Evolutionary conservation across 1,140 invertebrate species (phyloP).

Genomic region (Nautilus pompilius): DNA sequence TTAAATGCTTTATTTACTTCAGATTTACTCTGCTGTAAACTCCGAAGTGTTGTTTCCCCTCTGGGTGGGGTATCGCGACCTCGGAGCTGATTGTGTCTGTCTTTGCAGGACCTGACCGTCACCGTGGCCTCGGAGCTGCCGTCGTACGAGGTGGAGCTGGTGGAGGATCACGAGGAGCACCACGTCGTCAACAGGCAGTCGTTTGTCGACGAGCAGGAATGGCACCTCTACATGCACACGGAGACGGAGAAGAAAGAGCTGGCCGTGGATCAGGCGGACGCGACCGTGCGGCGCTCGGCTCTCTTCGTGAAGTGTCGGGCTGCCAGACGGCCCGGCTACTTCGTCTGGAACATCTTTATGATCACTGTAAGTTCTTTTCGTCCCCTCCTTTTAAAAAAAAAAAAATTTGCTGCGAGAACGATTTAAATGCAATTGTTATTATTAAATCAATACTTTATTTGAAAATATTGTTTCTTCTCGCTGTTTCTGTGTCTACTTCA

Average conservation of each 20-base stretch:
- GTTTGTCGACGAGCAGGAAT: conserved; percentile 56
- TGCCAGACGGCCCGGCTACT: conserved; percentile 51
- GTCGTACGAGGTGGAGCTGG: conserved; percentile 45
- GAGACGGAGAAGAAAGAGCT: conserved; percentile 49
- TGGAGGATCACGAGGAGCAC: conserved; percentile 48
- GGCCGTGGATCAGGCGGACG: conserved; percentile 49
- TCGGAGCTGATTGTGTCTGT: too few relatives aligned
- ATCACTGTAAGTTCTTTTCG: conserved; percentile 47
- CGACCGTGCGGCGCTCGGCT: conserved; percentile 42
- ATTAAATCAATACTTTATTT: too few relatives aligned
- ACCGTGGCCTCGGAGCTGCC: conserved; percentile 53
- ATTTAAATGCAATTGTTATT: too few relatives aligned
- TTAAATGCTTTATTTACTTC: too few relatives aligned
- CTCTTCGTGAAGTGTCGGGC: conserved; percentile 52
- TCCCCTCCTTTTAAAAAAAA: neutral
- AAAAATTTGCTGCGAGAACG: neutral
- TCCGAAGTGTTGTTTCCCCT: too few relatives aligned
- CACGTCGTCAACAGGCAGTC: conserved; percentile 52
- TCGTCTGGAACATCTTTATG: conserved; percentile 57
- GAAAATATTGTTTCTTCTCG: conserved; percentile 1
- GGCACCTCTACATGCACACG: conserved; percentile 53
- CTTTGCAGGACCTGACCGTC: conserved; percentile 50
- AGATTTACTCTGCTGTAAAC: too few relatives aligned
- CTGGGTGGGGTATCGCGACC: too few relatives aligned
- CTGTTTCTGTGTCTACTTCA: conserved; percentile 44